Evolutionary conservation across 2,888 invertebrate genomes (phyloP).

Genomic region (Lasioglossum oenotherae): DNA sequence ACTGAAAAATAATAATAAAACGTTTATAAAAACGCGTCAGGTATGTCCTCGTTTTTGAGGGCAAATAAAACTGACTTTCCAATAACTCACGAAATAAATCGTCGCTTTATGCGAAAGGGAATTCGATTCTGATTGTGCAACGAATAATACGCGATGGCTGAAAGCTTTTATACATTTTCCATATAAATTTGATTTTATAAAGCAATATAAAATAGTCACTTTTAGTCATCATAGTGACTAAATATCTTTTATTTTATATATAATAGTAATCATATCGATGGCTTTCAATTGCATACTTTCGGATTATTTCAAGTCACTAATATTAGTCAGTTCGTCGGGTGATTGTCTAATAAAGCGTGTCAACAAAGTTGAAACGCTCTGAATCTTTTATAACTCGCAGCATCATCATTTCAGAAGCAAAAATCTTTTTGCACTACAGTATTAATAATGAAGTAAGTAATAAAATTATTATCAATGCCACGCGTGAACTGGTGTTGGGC

Average conservation of each 20-base stretch:
- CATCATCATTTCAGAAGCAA: background rate
- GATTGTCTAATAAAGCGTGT: background rate
- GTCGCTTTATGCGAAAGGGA: background rate
- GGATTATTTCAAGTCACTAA: background rate
- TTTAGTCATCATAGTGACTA: too few relatives aligned
- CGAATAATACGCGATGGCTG: background rate
- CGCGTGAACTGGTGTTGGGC: background rate
- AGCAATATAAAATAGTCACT: background rate
- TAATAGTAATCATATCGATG: too few relatives aligned
- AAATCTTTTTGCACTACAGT: background rate
- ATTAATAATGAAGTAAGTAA: background rate
- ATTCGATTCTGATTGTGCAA: background rate
- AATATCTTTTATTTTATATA: too few relatives aligned
- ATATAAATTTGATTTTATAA: background rate
- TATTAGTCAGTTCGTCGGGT: background rate
- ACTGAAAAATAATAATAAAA: background rate
- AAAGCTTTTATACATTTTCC: background rate
- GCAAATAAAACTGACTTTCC: background rate
- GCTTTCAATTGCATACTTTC: background rate
- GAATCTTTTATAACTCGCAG: background rate
- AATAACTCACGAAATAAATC: background rate
- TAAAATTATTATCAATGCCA: background rate
- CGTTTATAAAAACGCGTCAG: background rate
- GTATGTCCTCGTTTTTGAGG: background rate
- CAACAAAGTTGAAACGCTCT: background rate